Evolutionary conservation across 2,797 vertebrate genomes (phyloP).

Genomic region (Spinibarbus caldwelli): DNA sequence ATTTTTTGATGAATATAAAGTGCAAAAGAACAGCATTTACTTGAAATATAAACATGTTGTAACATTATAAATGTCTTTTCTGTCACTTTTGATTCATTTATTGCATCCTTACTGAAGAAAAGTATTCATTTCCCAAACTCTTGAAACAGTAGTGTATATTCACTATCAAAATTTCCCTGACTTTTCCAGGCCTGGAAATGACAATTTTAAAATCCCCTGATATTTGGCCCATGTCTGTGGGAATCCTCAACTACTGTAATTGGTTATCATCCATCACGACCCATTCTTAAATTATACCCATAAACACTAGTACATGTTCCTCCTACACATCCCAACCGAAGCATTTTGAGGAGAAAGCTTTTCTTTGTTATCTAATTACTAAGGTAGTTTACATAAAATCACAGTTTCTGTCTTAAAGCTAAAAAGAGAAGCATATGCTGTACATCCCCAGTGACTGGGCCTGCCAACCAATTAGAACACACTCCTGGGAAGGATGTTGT

Average conservation of each 20-base stretch:
- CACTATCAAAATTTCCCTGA: neutral
- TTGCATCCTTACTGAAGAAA: neutral
- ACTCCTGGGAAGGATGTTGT: slow-evolving; percentile 22
- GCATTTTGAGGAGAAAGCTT: neutral
- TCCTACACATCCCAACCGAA: slow-evolving; percentile 16
- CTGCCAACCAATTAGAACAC: slow-evolving; percentile 42
- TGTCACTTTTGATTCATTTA: neutral
- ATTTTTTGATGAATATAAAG: neutral
- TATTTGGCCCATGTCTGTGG: neutral
- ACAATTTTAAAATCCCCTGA: neutral
- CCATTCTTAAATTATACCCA: slow-evolving; percentile 3
- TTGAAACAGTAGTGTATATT: neutral
- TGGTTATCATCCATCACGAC: neutral
- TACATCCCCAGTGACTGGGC: slow-evolving; percentile 3
- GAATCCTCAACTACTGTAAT: neutral
- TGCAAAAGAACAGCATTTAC: too few species aligned
- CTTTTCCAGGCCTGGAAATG: neutral
- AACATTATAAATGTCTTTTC: neutral
- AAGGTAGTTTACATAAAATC: slow-evolving; percentile 27
- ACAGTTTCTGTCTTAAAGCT: slow-evolving; percentile 22
- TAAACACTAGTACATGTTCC: neutral
- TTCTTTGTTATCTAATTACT: slow-evolving; percentile 39
- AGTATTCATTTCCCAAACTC: neutral
- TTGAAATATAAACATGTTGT: too few species aligned
- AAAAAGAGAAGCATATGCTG: slow-evolving; percentile 27